Base-by-base conservation (phyloP, 2,797 vertebrate genomes). In the Pelodytes ibericus region DNA sequence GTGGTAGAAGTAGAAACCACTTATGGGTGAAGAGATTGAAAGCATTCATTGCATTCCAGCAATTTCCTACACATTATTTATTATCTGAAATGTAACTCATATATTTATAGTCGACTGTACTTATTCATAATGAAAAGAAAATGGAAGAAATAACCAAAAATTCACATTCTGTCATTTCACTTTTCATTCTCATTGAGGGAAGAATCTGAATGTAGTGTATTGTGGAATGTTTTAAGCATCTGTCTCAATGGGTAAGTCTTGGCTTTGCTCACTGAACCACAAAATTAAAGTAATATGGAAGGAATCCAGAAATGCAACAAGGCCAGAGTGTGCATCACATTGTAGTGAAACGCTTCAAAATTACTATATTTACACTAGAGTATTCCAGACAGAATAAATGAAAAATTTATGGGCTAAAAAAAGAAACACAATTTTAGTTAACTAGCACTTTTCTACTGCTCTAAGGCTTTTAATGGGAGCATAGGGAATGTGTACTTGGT, bases 211-310 rank as follows among this genome's bases (percentile, higher is more conserved):
- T 83, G 75, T 86, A 85, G 73, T 75, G 68, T 0, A 8, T 47
- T 74, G 64, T 83, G 86, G 76, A 82, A 83, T 84, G 86, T 88
- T 91, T 89, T 86, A 90, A 89, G 83, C 80, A 83, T 60, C 84
- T 80, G 59, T 82, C 81, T 74, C 88, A 84, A 79, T 81, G 81
- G 82, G 88, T 61, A 87, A 85, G 67, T 86, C 85, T 84, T 81
- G 82, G 82, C 86, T 90, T 88, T 90, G 84, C 62, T 90, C 86
- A 88, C 79, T 87, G 89, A 90, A 90, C 90, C 88, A 86, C 81
- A 89, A 91, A 91, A 92, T 89, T 89, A 87, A 90, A 90, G 84
- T 83, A 84, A 77, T 77, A 81, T 88, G 86, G 84, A 89, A 88
- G 78, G 88, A 89, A 89, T 87, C 83, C 86, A 87, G 84, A 84